phyloP scores from a whole-genome alignment of 2,888 invertebrate genomes.

The Rotaria magnacalcarata region DNA sequence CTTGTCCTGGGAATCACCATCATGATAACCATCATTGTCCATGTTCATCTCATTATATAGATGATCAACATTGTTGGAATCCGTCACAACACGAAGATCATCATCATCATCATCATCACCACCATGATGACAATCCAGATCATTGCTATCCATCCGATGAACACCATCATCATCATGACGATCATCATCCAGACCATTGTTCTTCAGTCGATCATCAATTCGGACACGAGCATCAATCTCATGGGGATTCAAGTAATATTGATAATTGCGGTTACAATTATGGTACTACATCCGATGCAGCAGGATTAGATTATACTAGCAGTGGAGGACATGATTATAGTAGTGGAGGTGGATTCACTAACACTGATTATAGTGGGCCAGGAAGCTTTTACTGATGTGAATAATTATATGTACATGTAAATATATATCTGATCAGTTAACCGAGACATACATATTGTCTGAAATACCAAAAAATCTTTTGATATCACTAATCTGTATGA shows the following conservation, averaged over 20 bases:
- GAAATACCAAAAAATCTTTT: no score
- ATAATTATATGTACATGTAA: no score
- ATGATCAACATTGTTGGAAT: neutral
- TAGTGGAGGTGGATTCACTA: neutral
- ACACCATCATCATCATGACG: neutral
- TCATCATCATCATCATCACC: neutral
- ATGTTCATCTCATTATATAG: neutral
- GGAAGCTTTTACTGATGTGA: neutral
- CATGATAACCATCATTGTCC: constrained; percentile 5
- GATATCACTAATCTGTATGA: no score
- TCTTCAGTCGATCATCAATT: neutral
- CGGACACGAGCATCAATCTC: neutral
- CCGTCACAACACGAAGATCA: neutral
- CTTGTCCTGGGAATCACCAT: constrained; percentile 9
- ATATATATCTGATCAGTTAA: no score
- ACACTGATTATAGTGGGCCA: neutral
- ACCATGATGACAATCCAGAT: no score
- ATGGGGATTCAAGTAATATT: neutral
- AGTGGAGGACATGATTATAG: neutral
- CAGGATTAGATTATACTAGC: neutral
- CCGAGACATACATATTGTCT: no score
- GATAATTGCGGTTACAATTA: neutral
- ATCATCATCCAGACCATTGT: neutral
- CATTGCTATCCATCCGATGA: neutral
- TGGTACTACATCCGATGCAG: neutral